A percentile compares a stretch with the other conserved stretches of the same genome.
phyloP scores from a whole-genome alignment of 2,797 vertebrate genomes.

The Dipus sagitta region DNA sequence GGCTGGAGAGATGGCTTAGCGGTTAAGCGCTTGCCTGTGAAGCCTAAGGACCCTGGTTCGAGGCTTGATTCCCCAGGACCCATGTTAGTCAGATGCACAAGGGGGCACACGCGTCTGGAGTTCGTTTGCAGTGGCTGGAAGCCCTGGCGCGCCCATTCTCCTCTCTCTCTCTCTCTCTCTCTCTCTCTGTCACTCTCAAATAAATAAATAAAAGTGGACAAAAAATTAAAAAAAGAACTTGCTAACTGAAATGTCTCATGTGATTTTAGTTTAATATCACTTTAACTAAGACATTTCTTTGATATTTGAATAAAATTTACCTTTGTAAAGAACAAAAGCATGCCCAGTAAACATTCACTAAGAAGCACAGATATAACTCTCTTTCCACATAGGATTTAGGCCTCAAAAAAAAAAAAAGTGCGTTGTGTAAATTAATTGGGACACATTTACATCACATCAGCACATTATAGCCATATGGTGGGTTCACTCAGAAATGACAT shows the following conservation, averaged over 20 bases:
- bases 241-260: neutral
- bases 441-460: neutral
- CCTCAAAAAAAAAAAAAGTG: neutral
- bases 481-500: neutral
- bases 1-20: too few relatives aligned
- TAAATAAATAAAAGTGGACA: too few relatives aligned
- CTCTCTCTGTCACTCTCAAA: too few relatives aligned
- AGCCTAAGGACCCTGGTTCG: too few relatives aligned
- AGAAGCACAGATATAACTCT: neutral
- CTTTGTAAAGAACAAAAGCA: neutral
- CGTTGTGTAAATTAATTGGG: slow-evolving; percentile 11
- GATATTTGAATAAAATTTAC: neutral
- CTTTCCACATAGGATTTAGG: neutral
- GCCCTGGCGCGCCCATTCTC: too few relatives aligned
- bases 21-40: too few relatives aligned
- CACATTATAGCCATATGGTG: neutral
- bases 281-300: neutral
- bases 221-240: neutral
- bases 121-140: too few relatives aligned
- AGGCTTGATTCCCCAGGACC: too few relatives aligned
- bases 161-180: too few relatives aligned
- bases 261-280: neutral
- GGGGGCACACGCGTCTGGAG: too few relatives aligned
- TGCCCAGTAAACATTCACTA: neutral
- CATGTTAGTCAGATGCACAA: too few relatives aligned